Evolutionary conservation across 2,797 vertebrate genomes (phyloP), one percentile per base, ranked within the genome.

Genomic region (Malurus leucopterus): DNA sequence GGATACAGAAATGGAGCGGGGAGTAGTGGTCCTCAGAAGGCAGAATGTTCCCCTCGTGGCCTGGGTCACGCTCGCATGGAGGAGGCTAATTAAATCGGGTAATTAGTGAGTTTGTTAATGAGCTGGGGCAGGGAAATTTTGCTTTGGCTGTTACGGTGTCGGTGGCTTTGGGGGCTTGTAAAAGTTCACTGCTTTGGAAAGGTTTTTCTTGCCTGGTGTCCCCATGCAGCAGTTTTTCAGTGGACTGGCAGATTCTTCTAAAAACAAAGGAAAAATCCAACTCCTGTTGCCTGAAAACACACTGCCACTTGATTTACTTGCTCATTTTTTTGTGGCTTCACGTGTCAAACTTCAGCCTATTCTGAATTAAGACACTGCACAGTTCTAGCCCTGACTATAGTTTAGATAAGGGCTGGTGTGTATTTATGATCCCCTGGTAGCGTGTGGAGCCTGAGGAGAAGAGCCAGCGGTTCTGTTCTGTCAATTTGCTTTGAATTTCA

Each of bases 371-470:
- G 72, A 86, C 24, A 10, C 70, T 27, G 55, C 22, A 26, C 0
- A 2, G 47, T 38, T 71, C 36, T 81, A 27, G n/a, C 23, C 2
- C 32, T 22, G 43, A 50, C n/a, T 36, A 0, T 19, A 6, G 24
- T 80, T 71, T 3, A 77, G 69, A 46, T 71, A 71, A 84, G 51
- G 51, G 18, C 50, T 71, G 1, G 4, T 41, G 36, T 50, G 1
- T 83, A 13, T 78, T 94, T 86, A 27, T 0, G 0, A 18, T 84
- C 22, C 54, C 2, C 24, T 43, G 55, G 50, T 13, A 71, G 58
- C 0, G 0, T 12, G 30, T 3, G 2, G 44, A 90, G 58, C 46
- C 29, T 0, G 0, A 38, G 46, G 58, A 64, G 50, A 71, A 61
- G 62, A 74, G 51, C 65, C 6, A 3, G 62, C 0, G 1, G 36